Percentiles rank a stretch among this genome's conserved stretches.
Evolutionary conservation across 1,140 invertebrate species (phyloP).

Genomic region (Temnothorax nylanderi): DNA sequence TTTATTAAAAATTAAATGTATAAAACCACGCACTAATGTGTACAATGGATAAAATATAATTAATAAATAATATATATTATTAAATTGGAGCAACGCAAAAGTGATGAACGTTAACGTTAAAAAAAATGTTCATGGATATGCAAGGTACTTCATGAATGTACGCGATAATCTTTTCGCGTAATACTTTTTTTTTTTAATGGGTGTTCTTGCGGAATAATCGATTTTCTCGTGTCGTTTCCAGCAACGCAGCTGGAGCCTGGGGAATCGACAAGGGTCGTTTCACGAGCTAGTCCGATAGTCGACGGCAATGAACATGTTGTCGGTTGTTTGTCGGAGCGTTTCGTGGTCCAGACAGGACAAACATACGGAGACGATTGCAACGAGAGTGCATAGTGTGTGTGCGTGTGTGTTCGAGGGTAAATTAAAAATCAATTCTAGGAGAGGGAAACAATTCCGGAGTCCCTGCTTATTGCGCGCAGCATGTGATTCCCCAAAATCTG

Average conservation of each 20-base stretch:
- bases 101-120: not conserved
- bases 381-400: slow-evolving; percentile 31
- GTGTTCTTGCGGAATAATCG: slow-evolving; percentile 63
- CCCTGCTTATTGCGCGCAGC: slow-evolving; percentile 12
- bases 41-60: not conserved
- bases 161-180: slow-evolving; percentile 30
- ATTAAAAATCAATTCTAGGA: slow-evolving; percentile 82
- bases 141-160: not conserved
- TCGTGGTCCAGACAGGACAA: slow-evolving; percentile 78
- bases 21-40: not conserved
- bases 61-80: too few species aligned
- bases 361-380: slow-evolving; percentile 70
- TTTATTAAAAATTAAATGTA: not conserved
- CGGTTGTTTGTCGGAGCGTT: slow-evolving; percentile 76
- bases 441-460: not conserved
- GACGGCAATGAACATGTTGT: slow-evolving; percentile 68
- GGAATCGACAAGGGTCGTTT: slow-evolving; percentile 66
- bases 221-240: slow-evolving; percentile 66
- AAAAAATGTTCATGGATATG: not conserved
- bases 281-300: slow-evolving; percentile 56
- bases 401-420: slow-evolving; percentile 56
- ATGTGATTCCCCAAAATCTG: not conserved
- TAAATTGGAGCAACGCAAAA: not conserved
- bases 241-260: slow-evolving; percentile 44
- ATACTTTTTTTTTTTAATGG: slow-evolving; percentile 26